A percentile compares a stretch with the other conserved stretches of the same genome.
Evolutionary conservation across 2,797 vertebrate species (phyloP).

Genomic region (Coilia nasus): DNA sequence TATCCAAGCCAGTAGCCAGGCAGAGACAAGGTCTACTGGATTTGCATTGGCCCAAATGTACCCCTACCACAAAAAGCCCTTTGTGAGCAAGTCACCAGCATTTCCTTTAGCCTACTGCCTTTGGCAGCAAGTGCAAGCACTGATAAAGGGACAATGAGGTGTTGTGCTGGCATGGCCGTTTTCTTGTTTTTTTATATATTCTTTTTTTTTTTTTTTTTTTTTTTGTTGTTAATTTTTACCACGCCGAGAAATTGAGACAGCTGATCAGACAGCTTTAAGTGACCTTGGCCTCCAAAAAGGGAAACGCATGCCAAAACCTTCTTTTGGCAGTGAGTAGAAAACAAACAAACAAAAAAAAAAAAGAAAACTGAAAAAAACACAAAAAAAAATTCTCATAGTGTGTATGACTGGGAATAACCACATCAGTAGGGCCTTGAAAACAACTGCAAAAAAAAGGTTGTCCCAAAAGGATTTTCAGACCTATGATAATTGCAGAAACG

Average conservation of each 20-base stretch:
- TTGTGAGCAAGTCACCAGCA: constrained; percentile 27
- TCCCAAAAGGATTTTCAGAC: not conserved
- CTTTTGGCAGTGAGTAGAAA: not conserved
- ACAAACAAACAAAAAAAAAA: not conserved
- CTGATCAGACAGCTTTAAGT: not conserved
- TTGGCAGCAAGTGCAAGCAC: constrained; percentile 22
- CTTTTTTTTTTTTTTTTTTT: not conserved
- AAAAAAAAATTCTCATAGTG: not conserved
- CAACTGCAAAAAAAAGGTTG: not conserved
- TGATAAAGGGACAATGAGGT: constrained; percentile 40
- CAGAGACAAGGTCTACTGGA: constrained; percentile 34
- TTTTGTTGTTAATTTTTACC: not conserved
- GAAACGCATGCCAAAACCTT: not conserved
- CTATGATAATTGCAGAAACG: not conserved
- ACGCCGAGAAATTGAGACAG: not conserved
- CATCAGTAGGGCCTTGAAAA: not conserved
- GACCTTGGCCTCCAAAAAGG: not conserved
- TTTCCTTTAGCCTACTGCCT: constrained; percentile 36
- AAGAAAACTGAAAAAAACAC: not conserved
- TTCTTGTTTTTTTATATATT: not conserved
- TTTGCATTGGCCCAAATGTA: constrained; percentile 47
- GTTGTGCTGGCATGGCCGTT: constrained; percentile 36
- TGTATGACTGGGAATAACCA: constrained; percentile 7
- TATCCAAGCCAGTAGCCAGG: constrained; percentile 34
- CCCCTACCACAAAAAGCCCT: constrained; percentile 42